Conservation (phyloP, 2,797 vertebrate genomes). For the Enteromius trimaculatus region DNA sequence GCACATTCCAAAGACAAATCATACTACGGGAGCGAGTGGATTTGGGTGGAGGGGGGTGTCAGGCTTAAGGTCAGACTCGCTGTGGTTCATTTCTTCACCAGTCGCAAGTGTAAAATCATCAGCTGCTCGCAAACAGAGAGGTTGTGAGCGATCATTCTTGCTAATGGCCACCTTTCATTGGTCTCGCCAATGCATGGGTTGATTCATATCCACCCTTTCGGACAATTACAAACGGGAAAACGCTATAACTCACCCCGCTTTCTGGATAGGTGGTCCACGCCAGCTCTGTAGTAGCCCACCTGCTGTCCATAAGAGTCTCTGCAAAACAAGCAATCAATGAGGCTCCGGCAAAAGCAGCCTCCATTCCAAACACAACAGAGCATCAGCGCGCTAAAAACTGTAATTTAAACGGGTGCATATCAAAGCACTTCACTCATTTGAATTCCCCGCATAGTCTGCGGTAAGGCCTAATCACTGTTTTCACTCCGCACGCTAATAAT, state of each 20-base stretch:
- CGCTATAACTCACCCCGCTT: slow-evolving; percentile 82
- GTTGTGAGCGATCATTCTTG: slow-evolving; percentile 5
- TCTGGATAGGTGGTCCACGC: slow-evolving; percentile 97
- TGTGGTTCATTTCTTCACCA: slow-evolving; percentile 79
- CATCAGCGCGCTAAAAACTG: slow-evolving; percentile 28
- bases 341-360: slow-evolving; percentile 4
- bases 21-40: slow-evolving; percentile 68
- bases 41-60: slow-evolving; percentile 61
- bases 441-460: slow-evolving; percentile 33
- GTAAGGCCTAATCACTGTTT: slow-evolving; percentile 52
- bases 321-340: slow-evolving; percentile 65
- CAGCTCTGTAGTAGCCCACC: slow-evolving; percentile 96
- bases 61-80: slow-evolving; percentile 79
- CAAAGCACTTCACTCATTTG: slow-evolving; percentile 52
- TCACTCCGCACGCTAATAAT: slow-evolving; percentile 49
- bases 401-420: slow-evolving; percentile 28
- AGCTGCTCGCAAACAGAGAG: slow-evolving; percentile 57
- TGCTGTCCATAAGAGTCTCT: slow-evolving; percentile 99
- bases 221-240: slow-evolving; percentile 35
- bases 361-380: slow-evolving; percentile 23
- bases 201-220: slow-evolving; percentile 7
- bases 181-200: slow-evolving; percentile 28
- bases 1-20: slow-evolving; percentile 84
- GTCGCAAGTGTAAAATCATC: slow-evolving; percentile 72
- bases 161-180: slow-evolving; percentile 38